These are phyloP conservation scores for Tenthredo amoena DNA, from an alignment of 2,888 invertebrate genomes.

Conservation along the genomic window DNA sequence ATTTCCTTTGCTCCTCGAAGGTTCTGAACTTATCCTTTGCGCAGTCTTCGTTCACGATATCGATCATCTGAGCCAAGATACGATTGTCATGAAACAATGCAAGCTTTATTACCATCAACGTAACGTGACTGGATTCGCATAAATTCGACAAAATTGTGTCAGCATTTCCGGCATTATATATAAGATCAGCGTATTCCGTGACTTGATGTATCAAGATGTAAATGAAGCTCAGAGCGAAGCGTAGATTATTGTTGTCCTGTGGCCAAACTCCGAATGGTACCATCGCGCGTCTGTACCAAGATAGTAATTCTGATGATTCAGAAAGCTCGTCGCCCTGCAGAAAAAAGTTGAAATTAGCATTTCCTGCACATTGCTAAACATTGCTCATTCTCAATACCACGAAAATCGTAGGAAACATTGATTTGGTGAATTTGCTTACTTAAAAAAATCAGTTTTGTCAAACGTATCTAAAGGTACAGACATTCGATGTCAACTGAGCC, in stretches of 20 bases:
- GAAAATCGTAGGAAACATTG: too few species aligned
- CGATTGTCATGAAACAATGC: too few species aligned
- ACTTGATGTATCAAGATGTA: constrained; percentile 67
- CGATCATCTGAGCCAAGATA: too few species aligned
- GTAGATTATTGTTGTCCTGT: constrained; percentile 52
- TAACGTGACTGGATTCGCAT: constrained; percentile 67
- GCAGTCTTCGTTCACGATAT: background rate
- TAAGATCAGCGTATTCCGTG: constrained; percentile 67
- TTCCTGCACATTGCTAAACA: too few species aligned
- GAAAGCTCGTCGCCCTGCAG: background rate
- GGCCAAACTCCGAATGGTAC: constrained; percentile 34
- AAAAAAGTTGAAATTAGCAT: background rate
- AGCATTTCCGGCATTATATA: constrained; percentile 52
- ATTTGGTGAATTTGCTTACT: too few species aligned
- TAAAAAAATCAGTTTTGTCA: too few species aligned
- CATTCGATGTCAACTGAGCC: too few species aligned
- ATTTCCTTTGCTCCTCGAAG: background rate
- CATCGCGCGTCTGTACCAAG: constrained; percentile 25
- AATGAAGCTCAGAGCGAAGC: constrained; percentile 63
- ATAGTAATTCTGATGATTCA: constrained; percentile 13
- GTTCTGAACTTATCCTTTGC: background rate
- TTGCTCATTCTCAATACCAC: too few species aligned
- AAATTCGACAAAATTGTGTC: constrained; percentile 67
- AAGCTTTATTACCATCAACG: constrained; percentile 58
- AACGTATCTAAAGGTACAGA: too few species aligned